Base-by-base conservation (phyloP, 1,140 invertebrate species). In the Gyrodactylus salaris region DNA sequence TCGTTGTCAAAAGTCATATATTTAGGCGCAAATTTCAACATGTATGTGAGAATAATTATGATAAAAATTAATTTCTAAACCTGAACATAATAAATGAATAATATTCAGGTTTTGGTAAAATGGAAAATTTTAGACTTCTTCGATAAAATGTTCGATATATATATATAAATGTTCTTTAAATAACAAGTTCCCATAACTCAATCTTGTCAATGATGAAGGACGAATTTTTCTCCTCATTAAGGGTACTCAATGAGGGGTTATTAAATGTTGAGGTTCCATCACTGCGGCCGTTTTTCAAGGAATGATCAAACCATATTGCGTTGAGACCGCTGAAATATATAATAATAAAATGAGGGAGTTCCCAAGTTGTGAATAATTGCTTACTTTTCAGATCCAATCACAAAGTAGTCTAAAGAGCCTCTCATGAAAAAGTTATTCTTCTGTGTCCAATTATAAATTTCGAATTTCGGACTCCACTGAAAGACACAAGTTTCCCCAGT, bases 401-500 rank as follows among this genome's bases (percentile, higher is more conserved):
- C 1, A 25, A 71, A 71, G 26, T 20, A 71, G 25, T 71, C 70
- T 1, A 23, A 1, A n/a, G 21, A 21, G 20, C 70, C 70, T 71
- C 25, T 71, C 70, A 71, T 24, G 26, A 71, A 71, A 25, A 24
- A 71, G 26, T 20, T 71, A 25, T 25, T 71, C 21, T 71, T 26
- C 25, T 25, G 21, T 16, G 70, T 71, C 70, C 70, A 71, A 71
- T 22, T 71, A 24, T 71, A 25, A 24, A 71, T 25, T 71, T 71
- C 26, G n/a, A 71, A 71, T 25, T 25, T 25, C 26, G 70, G 70
- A 24, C 26, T 21, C 70, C 70, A 71, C 25, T 71, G 70, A 71
- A 71, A 71, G 25, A 71, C 70, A 71, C 21, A 71, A 25, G 70
- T 71, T 71, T 71, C 70, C 20, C 70, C 70, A 24, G 70, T 71